Conservation (phyloP, 1,140 invertebrate genomes). For the Eciton burchellii region DNA sequence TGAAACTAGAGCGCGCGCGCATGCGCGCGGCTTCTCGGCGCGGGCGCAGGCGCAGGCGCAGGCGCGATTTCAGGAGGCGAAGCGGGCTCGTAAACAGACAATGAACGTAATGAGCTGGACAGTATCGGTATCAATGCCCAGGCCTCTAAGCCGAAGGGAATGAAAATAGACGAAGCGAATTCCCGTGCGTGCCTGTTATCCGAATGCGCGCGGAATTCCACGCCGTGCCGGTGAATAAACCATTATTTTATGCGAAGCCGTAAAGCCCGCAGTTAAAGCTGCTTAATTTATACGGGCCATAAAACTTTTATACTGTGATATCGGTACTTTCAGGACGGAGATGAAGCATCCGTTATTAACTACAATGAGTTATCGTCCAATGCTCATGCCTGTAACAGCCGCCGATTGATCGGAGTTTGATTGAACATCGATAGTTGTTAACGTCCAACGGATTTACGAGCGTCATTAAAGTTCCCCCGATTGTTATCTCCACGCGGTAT, state of each 20-base stretch:
- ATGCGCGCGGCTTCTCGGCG: neutral
- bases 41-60: too few relatives aligned
- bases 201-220: neutral
- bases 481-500: neutral
- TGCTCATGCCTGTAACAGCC: slow-evolving; percentile 11
- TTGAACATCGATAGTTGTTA: slow-evolving; percentile 20
- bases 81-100: neutral
- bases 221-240: neutral
- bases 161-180: slow-evolving; percentile 6
- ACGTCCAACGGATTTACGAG: neutral
- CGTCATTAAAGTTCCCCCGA: neutral
- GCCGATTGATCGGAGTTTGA: slow-evolving; percentile 26
- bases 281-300: slow-evolving; percentile 41
- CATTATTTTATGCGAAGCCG: slow-evolving; percentile 21
- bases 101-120: slow-evolving; percentile 17
- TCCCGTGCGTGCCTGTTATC: neutral
- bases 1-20: neutral
- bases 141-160: neutral
- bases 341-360: slow-evolving; percentile 47
- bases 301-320: slow-evolving; percentile 50
- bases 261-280: slow-evolving; percentile 28
- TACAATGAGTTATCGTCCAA: slow-evolving; percentile 32
- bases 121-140: slow-evolving; percentile 1
- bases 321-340: slow-evolving; percentile 39
- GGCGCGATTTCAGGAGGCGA: neutral